Percentiles rank a stretch among this genome's conserved stretches.
phyloP scores from a whole-genome alignment of 2,113 vertebrate genomes.

The Cathartes aura region DNA sequence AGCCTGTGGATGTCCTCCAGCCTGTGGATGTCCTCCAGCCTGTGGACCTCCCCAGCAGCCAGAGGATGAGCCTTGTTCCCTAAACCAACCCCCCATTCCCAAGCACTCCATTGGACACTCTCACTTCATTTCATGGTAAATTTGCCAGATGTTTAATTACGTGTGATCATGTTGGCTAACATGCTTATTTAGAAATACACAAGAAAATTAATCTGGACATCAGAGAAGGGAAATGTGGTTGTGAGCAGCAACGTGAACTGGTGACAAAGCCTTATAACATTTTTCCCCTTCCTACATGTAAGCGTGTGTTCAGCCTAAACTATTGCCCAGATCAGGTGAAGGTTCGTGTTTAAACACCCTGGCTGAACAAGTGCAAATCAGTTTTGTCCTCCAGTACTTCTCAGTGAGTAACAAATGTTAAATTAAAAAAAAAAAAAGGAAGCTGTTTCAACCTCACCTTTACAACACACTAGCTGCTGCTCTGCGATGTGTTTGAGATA shows the following conservation, averaged over 20 bases:
- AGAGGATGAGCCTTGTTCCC: background rate
- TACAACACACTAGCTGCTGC: background rate
- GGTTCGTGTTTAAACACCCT: background rate
- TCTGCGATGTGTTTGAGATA: background rate
- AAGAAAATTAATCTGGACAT: background rate
- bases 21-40: background rate
- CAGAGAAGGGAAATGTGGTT: background rate
- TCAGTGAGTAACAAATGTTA: background rate
- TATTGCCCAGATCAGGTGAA: background rate
- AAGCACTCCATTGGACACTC: conserved; percentile 44
- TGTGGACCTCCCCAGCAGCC: background rate
- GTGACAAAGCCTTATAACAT: background rate
- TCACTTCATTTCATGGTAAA: conserved; percentile 56
- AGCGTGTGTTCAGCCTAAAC: background rate
- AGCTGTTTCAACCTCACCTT: background rate
- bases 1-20: background rate
- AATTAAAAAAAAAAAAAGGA: background rate
- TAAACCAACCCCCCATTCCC: background rate
- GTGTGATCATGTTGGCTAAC: conserved; percentile 26
- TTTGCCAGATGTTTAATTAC: conserved; percentile 69
- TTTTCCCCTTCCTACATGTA: background rate
- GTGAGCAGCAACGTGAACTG: background rate
- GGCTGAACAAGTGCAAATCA: background rate
- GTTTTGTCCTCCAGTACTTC: background rate
- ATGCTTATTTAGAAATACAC: background rate